A percentile compares a stretch with the other conserved stretches of the same genome.
Evolutionary conservation across 2,888 invertebrate species (phyloP).

Genomic region (Drosophila kambysellisi): DNA sequence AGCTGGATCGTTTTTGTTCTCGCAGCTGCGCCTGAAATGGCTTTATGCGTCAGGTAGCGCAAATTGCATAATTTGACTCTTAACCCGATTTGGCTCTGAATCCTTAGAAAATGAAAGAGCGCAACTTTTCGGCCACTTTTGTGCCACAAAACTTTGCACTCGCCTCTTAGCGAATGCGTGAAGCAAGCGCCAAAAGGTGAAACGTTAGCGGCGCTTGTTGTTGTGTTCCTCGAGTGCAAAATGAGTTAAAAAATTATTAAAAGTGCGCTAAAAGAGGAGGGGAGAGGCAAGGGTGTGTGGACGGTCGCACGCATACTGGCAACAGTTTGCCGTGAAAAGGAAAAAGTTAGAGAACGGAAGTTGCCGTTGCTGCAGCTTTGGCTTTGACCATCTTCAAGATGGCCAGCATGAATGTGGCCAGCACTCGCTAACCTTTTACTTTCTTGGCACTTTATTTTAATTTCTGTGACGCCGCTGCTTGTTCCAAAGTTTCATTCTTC

Average conservation of each 20-base stretch:
- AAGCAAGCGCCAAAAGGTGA: conserved; percentile 58
- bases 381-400: conserved; percentile 68
- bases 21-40: neutral
- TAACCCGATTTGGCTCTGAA: conserved; percentile 58
- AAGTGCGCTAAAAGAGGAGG: conserved; percentile 27
- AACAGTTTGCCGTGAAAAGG: conserved; percentile 31
- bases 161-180: conserved; percentile 53
- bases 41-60: conserved; percentile 11
- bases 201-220: conserved; percentile 44
- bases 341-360: conserved; percentile 55
- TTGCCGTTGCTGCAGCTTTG: conserved; percentile 48
- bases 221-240: conserved; percentile 69
- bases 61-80: conserved; percentile 65
- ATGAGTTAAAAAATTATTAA: conserved; percentile 78
- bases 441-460: conserved; percentile 79
- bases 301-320: conserved; percentile 45
- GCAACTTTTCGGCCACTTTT: conserved; percentile 68
- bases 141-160: conserved; percentile 63
- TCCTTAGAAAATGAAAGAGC: conserved; percentile 39
- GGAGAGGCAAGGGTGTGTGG: neutral
- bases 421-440: conserved; percentile 66
- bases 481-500: conserved; percentile 51
- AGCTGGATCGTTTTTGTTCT: conserved; percentile 4
- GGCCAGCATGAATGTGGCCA: conserved; percentile 25
- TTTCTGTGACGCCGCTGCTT: conserved; percentile 60